Conservation (phyloP, 2,113 vertebrate species). For the Upupa epops region DNA sequence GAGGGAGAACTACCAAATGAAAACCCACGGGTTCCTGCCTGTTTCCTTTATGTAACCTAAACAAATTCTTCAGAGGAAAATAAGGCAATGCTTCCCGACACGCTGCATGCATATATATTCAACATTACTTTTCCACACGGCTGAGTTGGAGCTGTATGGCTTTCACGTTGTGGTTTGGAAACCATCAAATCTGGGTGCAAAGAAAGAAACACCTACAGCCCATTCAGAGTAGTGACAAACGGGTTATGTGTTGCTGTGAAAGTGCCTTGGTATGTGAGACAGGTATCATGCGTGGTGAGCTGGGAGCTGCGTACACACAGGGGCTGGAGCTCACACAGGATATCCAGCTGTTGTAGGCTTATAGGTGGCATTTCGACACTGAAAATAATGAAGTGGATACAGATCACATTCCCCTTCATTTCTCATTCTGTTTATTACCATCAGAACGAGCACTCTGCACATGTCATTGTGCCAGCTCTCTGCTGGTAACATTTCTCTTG, state of each 20-base stretch:
- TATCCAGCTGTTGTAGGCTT: background rate
- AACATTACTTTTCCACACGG: background rate
- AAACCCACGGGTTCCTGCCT: conserved; percentile 34
- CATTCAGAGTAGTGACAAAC: background rate
- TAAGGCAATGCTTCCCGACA: conserved; percentile 6
- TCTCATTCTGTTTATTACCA: background rate
- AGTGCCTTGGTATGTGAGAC: background rate
- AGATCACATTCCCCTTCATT: background rate
- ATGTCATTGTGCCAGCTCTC: background rate
- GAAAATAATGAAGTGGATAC: conserved; percentile 25
- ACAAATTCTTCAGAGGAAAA: conserved; percentile 48
- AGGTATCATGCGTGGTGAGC: fast-evolving
- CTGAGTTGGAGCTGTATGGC: background rate
- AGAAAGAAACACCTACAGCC: background rate
- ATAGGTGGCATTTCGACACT: background rate
- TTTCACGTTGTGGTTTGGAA: background rate
- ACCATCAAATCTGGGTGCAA: background rate
- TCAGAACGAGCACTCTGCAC: background rate
- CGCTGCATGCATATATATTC: background rate
- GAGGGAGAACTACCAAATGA: conserved; percentile 43
- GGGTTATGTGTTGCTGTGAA: background rate
- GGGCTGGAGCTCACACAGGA: background rate
- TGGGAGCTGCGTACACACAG: fast-evolving
- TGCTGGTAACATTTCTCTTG: background rate
- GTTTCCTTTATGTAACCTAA: conserved; percentile 51